Percentiles rank a stretch among this genome's conserved stretches.
Evolutionary conservation across 2,113 vertebrate species (phyloP).

Genomic region (Emydocephalus ijimae): DNA sequence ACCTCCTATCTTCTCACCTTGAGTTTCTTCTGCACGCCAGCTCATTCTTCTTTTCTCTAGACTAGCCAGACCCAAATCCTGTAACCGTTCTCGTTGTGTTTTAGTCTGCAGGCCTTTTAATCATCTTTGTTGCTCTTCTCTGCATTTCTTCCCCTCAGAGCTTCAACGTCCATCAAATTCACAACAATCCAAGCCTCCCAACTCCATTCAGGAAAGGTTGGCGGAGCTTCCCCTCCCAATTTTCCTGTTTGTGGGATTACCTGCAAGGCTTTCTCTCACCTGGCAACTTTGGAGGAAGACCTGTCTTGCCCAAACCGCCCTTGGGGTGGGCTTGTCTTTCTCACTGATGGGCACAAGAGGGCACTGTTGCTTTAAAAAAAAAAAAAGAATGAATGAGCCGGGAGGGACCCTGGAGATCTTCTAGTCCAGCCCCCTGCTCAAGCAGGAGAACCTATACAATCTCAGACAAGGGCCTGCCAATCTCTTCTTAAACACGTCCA

Average conservation of each 20-base stretch:
- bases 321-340: neutral
- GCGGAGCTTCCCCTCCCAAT: neutral
- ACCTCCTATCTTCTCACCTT: neutral
- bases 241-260: neutral
- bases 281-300: neutral
- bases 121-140: too few relatives aligned
- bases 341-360: slow-evolving; percentile 32
- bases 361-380: slow-evolving; percentile 24
- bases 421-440: too few relatives aligned
- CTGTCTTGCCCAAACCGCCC: neutral
- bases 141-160: too few relatives aligned
- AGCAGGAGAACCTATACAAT: too few relatives aligned
- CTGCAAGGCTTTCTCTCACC: neutral
- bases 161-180: too few relatives aligned
- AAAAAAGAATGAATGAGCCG: too few relatives aligned
- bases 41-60: neutral
- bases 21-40: neutral
- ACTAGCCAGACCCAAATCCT: neutral
- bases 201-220: neutral
- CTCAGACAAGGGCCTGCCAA: too few relatives aligned
- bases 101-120: too few relatives aligned
- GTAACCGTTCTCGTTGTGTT: too few relatives aligned
- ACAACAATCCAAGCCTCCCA: neutral
- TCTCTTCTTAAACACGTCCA: too few relatives aligned
- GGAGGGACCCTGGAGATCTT: too few relatives aligned